Percentiles rank a stretch among this genome's conserved stretches.
Evolutionary conservation across 2,797 vertebrate genomes (phyloP).

Genomic region (Acanthurus leucopareius): DNA sequence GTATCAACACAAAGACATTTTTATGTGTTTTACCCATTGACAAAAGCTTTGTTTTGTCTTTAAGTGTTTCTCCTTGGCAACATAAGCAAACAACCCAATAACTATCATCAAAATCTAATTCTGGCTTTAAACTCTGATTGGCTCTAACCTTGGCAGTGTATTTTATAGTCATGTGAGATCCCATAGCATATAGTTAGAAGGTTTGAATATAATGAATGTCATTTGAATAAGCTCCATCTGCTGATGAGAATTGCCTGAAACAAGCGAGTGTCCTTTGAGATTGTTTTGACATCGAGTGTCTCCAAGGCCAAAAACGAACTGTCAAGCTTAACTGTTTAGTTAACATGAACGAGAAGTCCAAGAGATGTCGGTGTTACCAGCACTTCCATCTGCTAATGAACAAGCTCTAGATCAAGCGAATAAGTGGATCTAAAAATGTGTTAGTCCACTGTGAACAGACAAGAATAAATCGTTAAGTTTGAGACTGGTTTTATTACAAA

Average conservation of each 20-base stretch:
- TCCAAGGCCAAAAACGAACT: neutral
- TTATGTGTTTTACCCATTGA: neutral
- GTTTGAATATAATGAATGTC: neutral
- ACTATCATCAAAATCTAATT: neutral
- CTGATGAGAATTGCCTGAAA: neutral
- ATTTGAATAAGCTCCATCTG: neutral
- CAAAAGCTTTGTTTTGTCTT: neutral
- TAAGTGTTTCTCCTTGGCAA: neutral
- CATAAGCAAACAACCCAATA: constrained; percentile 1
- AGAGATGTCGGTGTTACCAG: too few relatives aligned
- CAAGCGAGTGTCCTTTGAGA: too few relatives aligned
- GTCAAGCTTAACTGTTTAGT: neutral
- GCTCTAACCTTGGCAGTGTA: neutral
- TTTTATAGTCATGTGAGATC: neutral
- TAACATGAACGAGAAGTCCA: neutral
- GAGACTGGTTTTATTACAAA: neutral
- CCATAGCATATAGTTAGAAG: neutral
- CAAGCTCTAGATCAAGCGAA: neutral
- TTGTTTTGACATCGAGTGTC: neutral
- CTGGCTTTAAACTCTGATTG: neutral
- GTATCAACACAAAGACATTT: constrained; percentile 1
- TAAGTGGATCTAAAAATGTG: neutral
- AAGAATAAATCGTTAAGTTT: neutral
- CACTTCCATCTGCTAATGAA: neutral
- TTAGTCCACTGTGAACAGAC: neutral